These are phyloP conservation scores for Galerucella pusilla DNA, from an alignment of 2,888 invertebrate species.

Conservation along the genomic window DNA sequence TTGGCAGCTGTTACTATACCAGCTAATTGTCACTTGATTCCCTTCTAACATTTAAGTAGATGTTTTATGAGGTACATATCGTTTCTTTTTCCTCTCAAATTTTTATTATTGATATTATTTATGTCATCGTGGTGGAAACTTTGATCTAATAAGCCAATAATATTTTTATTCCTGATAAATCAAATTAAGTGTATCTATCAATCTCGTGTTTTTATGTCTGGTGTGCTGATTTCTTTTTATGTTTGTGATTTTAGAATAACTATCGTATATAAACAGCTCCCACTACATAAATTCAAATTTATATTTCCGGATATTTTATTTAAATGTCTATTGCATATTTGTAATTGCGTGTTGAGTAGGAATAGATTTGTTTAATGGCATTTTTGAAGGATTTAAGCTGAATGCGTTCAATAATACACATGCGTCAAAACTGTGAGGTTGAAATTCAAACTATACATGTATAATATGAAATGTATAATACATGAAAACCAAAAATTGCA, in stretches of 20 bases:
- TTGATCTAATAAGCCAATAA: slow-evolving; percentile 19
- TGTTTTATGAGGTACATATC: slow-evolving; percentile 33
- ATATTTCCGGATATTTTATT: too few species aligned
- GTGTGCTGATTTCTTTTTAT: not conserved
- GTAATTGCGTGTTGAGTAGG: not conserved
- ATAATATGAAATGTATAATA: too few species aligned
- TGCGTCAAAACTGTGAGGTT: too few species aligned
- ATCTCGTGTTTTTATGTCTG: not conserved
- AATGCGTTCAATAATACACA: too few species aligned
- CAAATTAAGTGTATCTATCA: not conserved
- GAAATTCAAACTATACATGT: too few species aligned
- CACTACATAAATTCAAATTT: not conserved
- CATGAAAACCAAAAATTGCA: too few species aligned
- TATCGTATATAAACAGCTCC: not conserved
- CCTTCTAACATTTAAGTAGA: slow-evolving; percentile 40
- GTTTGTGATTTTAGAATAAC: not conserved
- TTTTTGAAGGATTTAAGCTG: not conserved
- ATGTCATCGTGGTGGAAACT: not conserved
- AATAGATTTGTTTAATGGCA: not conserved
- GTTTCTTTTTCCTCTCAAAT: slow-evolving; percentile 11
- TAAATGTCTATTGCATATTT: not conserved
- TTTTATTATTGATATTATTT: slow-evolving; percentile 15
- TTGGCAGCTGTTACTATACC: slow-evolving; percentile 56
- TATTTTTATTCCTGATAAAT: slow-evolving; percentile 2
- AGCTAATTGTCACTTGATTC: slow-evolving; percentile 57